Evolutionary conservation across 2,113 vertebrate genomes (phyloP), one percentile per base, ranked within the genome.

Genomic region (Egretta garzetta): DNA sequence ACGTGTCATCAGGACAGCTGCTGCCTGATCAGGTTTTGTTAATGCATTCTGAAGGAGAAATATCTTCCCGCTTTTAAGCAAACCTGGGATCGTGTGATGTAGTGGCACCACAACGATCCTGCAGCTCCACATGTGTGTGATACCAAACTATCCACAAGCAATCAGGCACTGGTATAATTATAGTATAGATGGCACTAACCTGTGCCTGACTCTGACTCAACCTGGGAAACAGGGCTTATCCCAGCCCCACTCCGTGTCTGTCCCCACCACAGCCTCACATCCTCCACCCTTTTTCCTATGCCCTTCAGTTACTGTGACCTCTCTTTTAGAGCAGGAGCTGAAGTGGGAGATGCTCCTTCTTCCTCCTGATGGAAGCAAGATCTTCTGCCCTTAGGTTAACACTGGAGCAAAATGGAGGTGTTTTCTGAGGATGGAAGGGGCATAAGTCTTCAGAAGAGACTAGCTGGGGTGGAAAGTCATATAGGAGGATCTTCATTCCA

Each of bases 331-430:
- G 10, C 15, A 62, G 15, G 14, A 62, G 14, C 2, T 37, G 66
- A 66, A 55, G 7, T 9, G 7, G 20, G 55, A 88, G 35, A 10
- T 70, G 45, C 2, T 80, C 8, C 15, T 45, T 72, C 4, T 66
- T 41, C 17, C 21, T 82, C 33, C 37, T 72, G 43, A 3, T 1
- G 3, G 11, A 64, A 7, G 16, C 1, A 73, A 45, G 27, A 45
- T 47, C 35, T 80, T 79, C 32, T 52, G 22, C 35, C 22, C 5
- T 70, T 64, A 20, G 22, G 18, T 74, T 68, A 71, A 45, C 1
- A 3, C 5, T 35, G 50, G n/a, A 35, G 66, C 6, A 55, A 77
- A 70, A 33, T 0, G 0, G 0, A 64, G 12, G 6, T 66, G 5
- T 35, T 50, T 9, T 71, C 24, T 33, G 18, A 62, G 24, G 19